A percentile compares a stretch with the other conserved stretches of the same genome.
Conservation (phyloP, 1,140 invertebrate genomes). For the Contarinia nasturtii region DNA sequence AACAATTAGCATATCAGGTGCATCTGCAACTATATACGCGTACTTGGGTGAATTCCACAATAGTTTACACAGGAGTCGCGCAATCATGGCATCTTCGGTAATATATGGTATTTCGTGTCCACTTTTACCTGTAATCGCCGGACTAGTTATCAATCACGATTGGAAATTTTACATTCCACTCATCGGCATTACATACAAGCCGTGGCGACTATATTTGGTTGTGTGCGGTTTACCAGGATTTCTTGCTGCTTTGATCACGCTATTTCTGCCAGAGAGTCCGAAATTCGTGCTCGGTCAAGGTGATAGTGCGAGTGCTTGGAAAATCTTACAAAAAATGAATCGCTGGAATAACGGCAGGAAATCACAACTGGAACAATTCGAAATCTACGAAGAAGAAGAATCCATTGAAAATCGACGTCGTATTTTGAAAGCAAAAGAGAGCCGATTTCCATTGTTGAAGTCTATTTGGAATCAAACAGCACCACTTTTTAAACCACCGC, state of each 20-base stretch:
- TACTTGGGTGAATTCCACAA: slow-evolving; percentile 10
- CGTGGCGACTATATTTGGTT: slow-evolving; percentile 10
- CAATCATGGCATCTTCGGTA: slow-evolving; percentile 11
- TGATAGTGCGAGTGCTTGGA: slow-evolving; percentile 31
- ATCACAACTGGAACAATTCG: neutral
- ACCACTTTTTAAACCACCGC: neutral
- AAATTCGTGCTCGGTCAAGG: slow-evolving; percentile 45
- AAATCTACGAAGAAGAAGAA: neutral
- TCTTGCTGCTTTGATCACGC: slow-evolving; percentile 19
- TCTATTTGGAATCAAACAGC: neutral
- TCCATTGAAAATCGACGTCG: neutral
- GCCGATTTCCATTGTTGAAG: neutral
- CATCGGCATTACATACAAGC: slow-evolving; percentile 8
- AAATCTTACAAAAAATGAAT: slow-evolving; percentile 35
- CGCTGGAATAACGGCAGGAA: slow-evolving; percentile 30
- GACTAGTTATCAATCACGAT: slow-evolving; percentile 8
- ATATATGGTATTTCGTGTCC: slow-evolving; percentile 8
- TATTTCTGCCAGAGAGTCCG: slow-evolving; percentile 47
- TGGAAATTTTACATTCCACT: slow-evolving; percentile 6
- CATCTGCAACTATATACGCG: slow-evolving; percentile 8
- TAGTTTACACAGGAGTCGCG: slow-evolving; percentile 5
- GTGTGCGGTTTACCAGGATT: slow-evolving; percentile 7
- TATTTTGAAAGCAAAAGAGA: neutral
- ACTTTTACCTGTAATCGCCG: slow-evolving; percentile 7
- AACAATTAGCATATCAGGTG: slow-evolving; percentile 9